Evolutionary conservation across 2,113 vertebrate species (phyloP).

Genomic region (Cervus canadensis): DNA sequence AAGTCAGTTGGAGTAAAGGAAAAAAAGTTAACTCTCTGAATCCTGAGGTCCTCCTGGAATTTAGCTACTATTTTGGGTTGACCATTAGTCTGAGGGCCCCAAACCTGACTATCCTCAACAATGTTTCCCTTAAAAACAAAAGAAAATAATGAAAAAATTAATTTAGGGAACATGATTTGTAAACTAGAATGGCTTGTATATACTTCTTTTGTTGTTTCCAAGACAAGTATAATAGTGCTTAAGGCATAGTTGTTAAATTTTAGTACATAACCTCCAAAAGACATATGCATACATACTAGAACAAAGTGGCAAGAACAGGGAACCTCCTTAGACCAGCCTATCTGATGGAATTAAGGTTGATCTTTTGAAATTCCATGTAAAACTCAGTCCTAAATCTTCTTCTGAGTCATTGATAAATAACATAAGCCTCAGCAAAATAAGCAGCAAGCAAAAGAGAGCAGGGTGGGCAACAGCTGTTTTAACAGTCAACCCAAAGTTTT

Average conservation of each 20-base stretch:
- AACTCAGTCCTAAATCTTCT: not conserved
- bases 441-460: not conserved
- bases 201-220: not conserved
- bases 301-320: not conserved
- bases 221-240: not conserved
- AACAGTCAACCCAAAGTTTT: not conserved
- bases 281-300: not conserved
- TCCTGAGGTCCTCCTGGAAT: not conserved
- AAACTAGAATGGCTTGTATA: not conserved
- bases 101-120: not conserved
- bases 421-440: not conserved
- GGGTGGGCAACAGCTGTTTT: not conserved
- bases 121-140: slow-evolving; percentile 32
- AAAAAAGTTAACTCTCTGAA: slow-evolving; percentile 1
- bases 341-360: not conserved
- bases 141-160: slow-evolving; percentile 11
- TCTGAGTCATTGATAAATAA: not conserved
- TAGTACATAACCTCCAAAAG: not conserved
- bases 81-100: not conserved
- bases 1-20: slow-evolving; percentile 80
- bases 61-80: not conserved
- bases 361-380: not conserved
- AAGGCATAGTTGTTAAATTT: not conserved
- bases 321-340: not conserved
- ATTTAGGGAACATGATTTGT: slow-evolving; percentile 8